Conservation (phyloP, 2,113 vertebrate species). For the Desmodus rotundus region DNA sequence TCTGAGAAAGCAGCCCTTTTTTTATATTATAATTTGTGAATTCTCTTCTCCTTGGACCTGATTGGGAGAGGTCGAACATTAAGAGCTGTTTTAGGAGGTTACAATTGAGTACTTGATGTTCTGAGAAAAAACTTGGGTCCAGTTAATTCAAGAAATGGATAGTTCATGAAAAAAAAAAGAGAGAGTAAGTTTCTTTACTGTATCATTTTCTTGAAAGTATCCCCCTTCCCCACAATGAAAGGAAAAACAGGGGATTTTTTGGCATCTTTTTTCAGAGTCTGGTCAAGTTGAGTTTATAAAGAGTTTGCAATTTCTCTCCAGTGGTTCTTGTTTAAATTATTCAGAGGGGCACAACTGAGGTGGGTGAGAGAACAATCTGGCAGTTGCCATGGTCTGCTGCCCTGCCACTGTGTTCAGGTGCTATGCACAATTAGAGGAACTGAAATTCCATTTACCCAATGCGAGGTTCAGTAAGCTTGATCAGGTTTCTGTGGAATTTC, state of each 20-base stretch:
- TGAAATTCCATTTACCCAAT: not conserved
- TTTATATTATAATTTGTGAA: constrained; percentile 31
- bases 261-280: constrained; percentile 2
- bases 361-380: not conserved
- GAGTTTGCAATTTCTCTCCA: constrained; percentile 33
- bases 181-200: not conserved
- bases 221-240: not conserved
- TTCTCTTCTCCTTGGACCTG: not conserved
- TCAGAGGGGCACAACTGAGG: not conserved
- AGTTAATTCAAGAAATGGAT: constrained; percentile 11
- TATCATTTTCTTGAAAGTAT: not conserved
- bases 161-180: constrained; percentile 27
- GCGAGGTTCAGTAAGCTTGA: not conserved
- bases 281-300: constrained; percentile 29
- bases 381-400: not conserved
- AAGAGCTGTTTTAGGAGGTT: not conserved
- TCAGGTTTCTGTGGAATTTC: not conserved
- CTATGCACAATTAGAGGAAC: not conserved
- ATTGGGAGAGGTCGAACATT: not conserved
- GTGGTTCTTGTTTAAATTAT: constrained; percentile 8
- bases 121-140: not conserved
- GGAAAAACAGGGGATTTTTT: not conserved
- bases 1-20: constrained; percentile 3
- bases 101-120: not conserved
- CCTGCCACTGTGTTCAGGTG: not conserved